Conservation (phyloP, 2,113 vertebrate genomes). For the Laterallus jamaicensis region DNA sequence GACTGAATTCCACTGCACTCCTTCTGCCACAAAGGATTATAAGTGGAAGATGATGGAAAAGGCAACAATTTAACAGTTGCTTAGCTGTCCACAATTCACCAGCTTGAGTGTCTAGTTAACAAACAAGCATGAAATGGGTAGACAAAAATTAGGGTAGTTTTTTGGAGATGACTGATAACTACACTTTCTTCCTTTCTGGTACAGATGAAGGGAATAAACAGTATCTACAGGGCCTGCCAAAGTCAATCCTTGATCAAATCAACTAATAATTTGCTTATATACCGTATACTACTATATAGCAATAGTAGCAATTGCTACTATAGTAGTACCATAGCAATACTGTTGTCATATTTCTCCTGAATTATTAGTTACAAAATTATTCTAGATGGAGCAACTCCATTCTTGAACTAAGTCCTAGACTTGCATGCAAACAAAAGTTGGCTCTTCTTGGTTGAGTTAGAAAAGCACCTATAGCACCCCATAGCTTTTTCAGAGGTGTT, state of each 20-base stretch:
- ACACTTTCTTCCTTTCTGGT: background rate
- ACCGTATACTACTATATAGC: background rate
- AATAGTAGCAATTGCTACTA: background rate
- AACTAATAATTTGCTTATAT: background rate
- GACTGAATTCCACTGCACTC: background rate
- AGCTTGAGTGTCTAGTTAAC: background rate
- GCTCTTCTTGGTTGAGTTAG: background rate
- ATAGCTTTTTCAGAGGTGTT: background rate
- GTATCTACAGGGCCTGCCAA: background rate
- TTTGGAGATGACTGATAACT: background rate
- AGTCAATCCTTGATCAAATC: background rate
- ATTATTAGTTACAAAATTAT: background rate
- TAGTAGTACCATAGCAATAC: background rate
- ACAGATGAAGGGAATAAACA: background rate
- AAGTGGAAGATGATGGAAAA: background rate
- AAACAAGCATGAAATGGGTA: background rate
- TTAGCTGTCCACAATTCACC: background rate
- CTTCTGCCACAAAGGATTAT: background rate
- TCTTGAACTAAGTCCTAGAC: background rate
- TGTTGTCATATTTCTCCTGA: background rate
- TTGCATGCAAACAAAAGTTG: background rate
- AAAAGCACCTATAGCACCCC: background rate
- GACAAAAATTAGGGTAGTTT: background rate
- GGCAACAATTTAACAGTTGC: background rate
- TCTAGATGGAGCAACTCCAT: background rate